phyloP scores from a whole-genome alignment of 2,797 vertebrate species.

The Enteromius trimaculatus region DNA sequence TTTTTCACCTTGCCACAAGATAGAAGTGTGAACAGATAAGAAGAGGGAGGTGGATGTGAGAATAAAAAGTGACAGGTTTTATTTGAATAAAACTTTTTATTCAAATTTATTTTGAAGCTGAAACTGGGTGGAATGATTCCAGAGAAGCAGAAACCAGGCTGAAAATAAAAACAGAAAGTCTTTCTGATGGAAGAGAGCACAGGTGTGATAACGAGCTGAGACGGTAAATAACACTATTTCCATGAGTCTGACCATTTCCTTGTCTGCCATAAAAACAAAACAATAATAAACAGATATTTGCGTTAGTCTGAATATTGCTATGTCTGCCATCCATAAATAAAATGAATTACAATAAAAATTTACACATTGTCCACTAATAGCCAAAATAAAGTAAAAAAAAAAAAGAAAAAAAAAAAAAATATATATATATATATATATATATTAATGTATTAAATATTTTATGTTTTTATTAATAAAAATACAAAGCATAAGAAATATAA shows the following conservation, averaged over 20 bases:
- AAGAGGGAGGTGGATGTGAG: background rate
- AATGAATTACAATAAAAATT: too few species aligned
- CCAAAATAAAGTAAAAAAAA: background rate
- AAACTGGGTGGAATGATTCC: slow-evolving; percentile 57
- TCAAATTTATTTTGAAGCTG: slow-evolving; percentile 13
- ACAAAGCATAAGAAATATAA: too few species aligned
- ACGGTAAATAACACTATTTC: background rate
- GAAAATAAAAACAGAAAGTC: background rate
- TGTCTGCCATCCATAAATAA: background rate
- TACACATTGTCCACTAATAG: too few species aligned
- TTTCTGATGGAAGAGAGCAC: background rate
- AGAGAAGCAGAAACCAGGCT: slow-evolving; percentile 4
- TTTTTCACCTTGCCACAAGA: background rate
- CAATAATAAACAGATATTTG: background rate
- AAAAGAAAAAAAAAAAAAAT: too few species aligned
- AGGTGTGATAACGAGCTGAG: background rate
- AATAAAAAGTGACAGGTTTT: slow-evolving; percentile 17
- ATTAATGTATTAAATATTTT: too few species aligned
- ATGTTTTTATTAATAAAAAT: too few species aligned
- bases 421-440: too few species aligned
- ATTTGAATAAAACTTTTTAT: slow-evolving; percentile 2
- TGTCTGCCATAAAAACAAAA: too few species aligned
- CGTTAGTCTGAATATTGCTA: background rate
- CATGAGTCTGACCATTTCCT: too few species aligned
- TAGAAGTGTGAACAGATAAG: slow-evolving; percentile 5